phyloP scores from a whole-genome alignment of 2,113 vertebrate species.

The Heterochromis multidens region DNA sequence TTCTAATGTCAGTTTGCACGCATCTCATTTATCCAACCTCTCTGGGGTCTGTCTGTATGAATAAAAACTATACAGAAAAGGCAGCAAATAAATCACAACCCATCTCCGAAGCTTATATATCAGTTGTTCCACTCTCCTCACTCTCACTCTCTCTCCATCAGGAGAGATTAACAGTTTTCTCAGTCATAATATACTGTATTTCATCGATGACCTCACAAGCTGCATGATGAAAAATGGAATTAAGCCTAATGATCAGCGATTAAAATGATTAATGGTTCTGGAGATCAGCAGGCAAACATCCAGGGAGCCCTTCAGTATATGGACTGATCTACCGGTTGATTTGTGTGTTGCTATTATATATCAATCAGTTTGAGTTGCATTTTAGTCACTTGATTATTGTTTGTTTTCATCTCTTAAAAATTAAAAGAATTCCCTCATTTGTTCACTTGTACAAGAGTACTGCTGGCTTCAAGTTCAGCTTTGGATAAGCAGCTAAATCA shows the following conservation, averaged over 20 bases:
- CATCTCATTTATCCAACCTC: neutral
- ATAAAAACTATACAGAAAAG: neutral
- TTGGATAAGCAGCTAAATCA: too few species aligned
- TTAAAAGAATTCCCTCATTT: too few species aligned
- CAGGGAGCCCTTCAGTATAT: neutral
- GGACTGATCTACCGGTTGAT: neutral
- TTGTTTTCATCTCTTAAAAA: neutral
- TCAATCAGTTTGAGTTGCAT: neutral
- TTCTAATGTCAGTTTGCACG: neutral
- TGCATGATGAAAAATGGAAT: neutral
- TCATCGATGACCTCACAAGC: neutral
- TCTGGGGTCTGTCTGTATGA: neutral
- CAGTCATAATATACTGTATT: neutral
- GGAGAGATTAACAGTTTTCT: neutral
- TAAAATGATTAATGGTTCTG: neutral
- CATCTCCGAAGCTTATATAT: neutral
- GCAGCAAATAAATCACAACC: neutral
- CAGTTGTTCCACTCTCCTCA: neutral
- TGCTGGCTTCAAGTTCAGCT: too few species aligned
- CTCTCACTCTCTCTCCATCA: neutral
- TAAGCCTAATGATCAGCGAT: neutral
- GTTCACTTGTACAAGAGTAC: too few species aligned
- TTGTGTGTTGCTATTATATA: neutral
- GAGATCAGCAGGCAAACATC: neutral
- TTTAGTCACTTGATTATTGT: neutral